Evolutionary conservation across 2,888 invertebrate species (phyloP), one percentile per base, ranked within the genome.

Genomic region (Thumatha senex): DNA sequence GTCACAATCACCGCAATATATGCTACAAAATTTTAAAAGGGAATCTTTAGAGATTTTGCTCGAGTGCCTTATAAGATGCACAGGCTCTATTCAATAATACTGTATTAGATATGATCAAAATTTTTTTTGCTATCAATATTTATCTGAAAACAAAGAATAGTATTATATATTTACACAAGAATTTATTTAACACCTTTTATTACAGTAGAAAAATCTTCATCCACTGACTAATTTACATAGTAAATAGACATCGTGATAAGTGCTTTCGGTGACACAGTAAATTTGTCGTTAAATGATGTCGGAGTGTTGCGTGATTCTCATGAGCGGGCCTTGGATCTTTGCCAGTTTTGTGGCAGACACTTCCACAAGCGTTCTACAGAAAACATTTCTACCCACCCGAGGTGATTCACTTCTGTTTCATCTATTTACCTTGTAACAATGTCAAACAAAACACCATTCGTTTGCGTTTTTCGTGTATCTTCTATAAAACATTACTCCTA

Each of bases 211-310:
- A 33, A 11, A 11, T 10, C 14, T 24, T 40, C 40, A 29, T 30
- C 34, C 24, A 29, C 29, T 43, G 61, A 59, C 67, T 67, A 64
- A 46, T 58, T 63, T 67, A 58, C 62, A 68, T 67, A 68, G 57
- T 67, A 67, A 72, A 74, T 70, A 66, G 66, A 60, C 65, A 68
- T 63, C 49, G 58, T 65, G 67, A 69, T 69, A 63, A 55, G 70
- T 70, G 73, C 71, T 72, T 72, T 68, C 63, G 68, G 67, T 71
- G 73, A 61, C 74, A 79, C 72, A 70, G 75, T 76, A 74, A 79
- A 83, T 82, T 82, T 79, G 83, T 80, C 80, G 76, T 75, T 80
- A 78, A 84, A 81, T 78, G 79, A 82, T 83, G 76, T 76, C 78
- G 72, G 77, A 74, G 75, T 76, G 78, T 82, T 74, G 77, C 77